These are phyloP conservation scores for Epirrita christyi DNA, from an alignment of 2,888 invertebrate species.

Conservation along the genomic window DNA sequence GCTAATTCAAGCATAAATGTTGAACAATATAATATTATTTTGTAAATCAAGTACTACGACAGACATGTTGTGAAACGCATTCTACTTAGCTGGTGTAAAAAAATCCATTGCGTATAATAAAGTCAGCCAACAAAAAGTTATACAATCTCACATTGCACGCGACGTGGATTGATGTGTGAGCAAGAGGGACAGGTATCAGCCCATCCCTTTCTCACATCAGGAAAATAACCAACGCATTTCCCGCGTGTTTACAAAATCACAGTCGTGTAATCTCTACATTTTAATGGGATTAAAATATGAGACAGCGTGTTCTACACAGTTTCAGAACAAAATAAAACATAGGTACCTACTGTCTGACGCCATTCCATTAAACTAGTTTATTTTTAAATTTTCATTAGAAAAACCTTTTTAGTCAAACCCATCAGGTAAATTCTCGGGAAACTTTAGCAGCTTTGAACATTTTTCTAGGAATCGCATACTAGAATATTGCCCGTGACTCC, in stretches of 20 bases:
- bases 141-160: constrained; percentile 46
- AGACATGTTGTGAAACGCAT: constrained; percentile 22
- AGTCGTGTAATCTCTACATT: constrained; percentile 36
- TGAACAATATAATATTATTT: background rate
- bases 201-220: constrained; percentile 32
- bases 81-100: constrained; percentile 35
- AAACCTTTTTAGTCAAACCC: constrained; percentile 8
- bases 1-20: background rate
- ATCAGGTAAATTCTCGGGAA: background rate
- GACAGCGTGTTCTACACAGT: constrained; percentile 32
- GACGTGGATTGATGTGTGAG: constrained; percentile 59
- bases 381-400: constrained; percentile 15
- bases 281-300: constrained; percentile 46
- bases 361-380: constrained; percentile 18
- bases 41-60: background rate
- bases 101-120: constrained; percentile 42
- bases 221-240: constrained; percentile 33
- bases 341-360: constrained; percentile 9
- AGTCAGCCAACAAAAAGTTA: constrained; percentile 41
- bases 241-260: constrained; percentile 41
- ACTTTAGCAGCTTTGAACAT: background rate
- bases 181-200: constrained; percentile 27
- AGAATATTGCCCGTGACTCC: background rate
- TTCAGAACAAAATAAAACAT: constrained; percentile 19
- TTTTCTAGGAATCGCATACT: background rate